Evolutionary conservation across 2,888 invertebrate species (phyloP), one percentile per base, ranked within the genome.

Genomic region (Parascotia fuliginaria): DNA sequence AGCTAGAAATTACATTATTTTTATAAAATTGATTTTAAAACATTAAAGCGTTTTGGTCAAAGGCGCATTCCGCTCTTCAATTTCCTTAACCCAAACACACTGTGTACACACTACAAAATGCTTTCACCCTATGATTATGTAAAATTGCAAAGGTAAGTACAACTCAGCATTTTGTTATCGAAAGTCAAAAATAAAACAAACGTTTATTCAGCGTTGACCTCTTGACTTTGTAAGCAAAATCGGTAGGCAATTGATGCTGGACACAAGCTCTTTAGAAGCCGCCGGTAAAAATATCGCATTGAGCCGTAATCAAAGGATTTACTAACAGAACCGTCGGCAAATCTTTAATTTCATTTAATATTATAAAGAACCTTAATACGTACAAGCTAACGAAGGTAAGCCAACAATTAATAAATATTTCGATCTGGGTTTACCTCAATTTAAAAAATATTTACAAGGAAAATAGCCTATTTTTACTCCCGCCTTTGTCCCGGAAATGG

Each of bases 281-380:
- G 36, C n/a, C n/a, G n/a, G 36, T 37, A 58, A 59, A 42, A 51
- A 65, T 60, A 60, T 56, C 45, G 49, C 42, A 62, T 57, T 53
- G 48, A 54, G 46, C 42, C 52, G 55, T 61, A 61, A 61, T 65
- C 68, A 64, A 72, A 70, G 62, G 60, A 22, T 67, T 50, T 47
- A 27, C 24, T 27, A 14, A 27, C 24, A n/a, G 37, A 38, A 14
- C 38, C 28, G 27, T 5, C 13, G 29, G 15, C 6, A 36, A 48
- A 47, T 34, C 36, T 16, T 40, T 7, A 19, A 11, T 46, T 37
- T 12, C 11, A 42, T 56, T 34, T 40, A 38, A 59, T 52, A 46
- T 47, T 42, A 42, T 9, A 47, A 41, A 59, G 43, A 43, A 54
- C 15, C 11, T 45, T 48, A 32, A 46, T 52, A 34, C n/a, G 33